A percentile compares a stretch with the other conserved stretches of the same genome.
These are phyloP conservation scores for Leucoma salicis DNA, from an alignment of 2,888 invertebrate genomes.

Conservation along the genomic window DNA sequence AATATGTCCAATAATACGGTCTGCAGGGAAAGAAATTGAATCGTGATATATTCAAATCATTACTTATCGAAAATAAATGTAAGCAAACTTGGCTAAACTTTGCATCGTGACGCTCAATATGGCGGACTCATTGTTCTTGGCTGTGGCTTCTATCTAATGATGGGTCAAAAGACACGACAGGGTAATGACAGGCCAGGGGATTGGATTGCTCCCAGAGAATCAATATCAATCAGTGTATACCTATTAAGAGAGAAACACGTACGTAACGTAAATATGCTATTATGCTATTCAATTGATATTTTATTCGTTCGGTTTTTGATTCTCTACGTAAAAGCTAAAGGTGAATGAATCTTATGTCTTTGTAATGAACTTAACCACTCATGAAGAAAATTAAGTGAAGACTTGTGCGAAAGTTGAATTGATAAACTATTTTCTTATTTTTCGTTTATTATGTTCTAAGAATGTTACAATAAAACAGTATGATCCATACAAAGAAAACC, in stretches of 20 bases:
- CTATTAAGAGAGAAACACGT: slow-evolving; percentile 38
- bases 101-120: slow-evolving; percentile 41
- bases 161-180: slow-evolving; percentile 71
- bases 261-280: slow-evolving; percentile 44
- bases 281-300: slow-evolving; percentile 47
- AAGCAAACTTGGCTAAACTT: slow-evolving; percentile 51
- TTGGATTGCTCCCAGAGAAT: slow-evolving; percentile 50
- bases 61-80: slow-evolving; percentile 46
- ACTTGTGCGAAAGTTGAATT: too few relatives aligned
- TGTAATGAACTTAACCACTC: slow-evolving; percentile 18
- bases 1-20: slow-evolving; percentile 40
- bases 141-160: slow-evolving; percentile 43
- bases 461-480: too few relatives aligned
- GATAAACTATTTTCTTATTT: too few relatives aligned
- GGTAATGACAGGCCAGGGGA: slow-evolving; percentile 67
- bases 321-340: slow-evolving; percentile 31
- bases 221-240: slow-evolving; percentile 41
- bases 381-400: too few relatives aligned
- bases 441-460: too few relatives aligned
- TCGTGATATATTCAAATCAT: slow-evolving; percentile 59
- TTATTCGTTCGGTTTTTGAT: slow-evolving; percentile 30
- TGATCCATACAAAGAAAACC: too few relatives aligned
- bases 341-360: slow-evolving; percentile 34
- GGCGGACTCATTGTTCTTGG: slow-evolving; percentile 41
- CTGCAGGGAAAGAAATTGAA: slow-evolving; percentile 42